Percentiles rank a stretch among this genome's conserved stretches.
These are phyloP conservation scores for Muschampia plurimacula DNA, from an alignment of 2,888 invertebrate species.

Conservation along the genomic window DNA sequence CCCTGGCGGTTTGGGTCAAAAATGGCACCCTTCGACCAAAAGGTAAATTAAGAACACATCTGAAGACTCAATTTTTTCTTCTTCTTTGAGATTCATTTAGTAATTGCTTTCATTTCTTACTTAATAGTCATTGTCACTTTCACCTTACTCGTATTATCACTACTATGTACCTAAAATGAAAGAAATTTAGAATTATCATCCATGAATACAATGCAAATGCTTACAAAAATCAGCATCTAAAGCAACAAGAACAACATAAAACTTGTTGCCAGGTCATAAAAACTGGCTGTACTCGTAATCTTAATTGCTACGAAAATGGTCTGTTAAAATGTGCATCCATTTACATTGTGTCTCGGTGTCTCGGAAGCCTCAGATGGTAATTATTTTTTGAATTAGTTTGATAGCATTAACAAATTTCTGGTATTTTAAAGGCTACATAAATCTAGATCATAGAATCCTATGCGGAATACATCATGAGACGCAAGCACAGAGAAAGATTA, in stretches of 20 bases:
- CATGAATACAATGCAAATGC: neutral
- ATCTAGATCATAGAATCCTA: too few species aligned
- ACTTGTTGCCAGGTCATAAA: constrained; percentile 17
- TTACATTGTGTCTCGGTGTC: neutral
- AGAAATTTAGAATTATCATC: neutral
- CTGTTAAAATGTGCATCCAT: neutral
- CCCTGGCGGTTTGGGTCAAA: constrained; percentile 82
- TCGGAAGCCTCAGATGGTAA: too few species aligned
- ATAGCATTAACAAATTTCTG: neutral
- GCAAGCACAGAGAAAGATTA: too few species aligned
- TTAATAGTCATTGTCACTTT: too few species aligned
- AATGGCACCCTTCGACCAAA: constrained; percentile 89
- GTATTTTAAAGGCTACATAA: too few species aligned
- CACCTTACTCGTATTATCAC: neutral
- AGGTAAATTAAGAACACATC: constrained; percentile 57
- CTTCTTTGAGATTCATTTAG: neutral
- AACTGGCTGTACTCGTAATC: neutral
- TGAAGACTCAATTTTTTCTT: neutral
- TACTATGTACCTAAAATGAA: neutral
- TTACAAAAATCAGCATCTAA: neutral
- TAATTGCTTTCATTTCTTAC: too few species aligned
- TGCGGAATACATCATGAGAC: too few species aligned
- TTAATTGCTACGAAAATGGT: constrained; percentile 18
- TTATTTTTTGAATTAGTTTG: neutral
- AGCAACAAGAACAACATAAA: neutral